Evolutionary conservation across 1,140 invertebrate species (phyloP).

Genomic region (Trypoxylus dichotomus): DNA sequence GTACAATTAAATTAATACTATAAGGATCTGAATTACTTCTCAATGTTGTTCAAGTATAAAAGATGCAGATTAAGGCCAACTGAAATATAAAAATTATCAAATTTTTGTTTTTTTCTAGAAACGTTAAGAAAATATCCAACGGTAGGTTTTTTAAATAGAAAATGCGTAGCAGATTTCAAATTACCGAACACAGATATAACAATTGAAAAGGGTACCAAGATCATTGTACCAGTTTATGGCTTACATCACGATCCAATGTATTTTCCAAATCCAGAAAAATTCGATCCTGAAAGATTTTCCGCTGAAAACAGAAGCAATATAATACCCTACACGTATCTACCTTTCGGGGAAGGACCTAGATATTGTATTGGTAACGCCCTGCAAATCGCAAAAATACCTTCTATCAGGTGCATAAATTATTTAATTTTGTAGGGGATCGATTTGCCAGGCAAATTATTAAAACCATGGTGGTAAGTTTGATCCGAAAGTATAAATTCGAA

Average conservation of each 20-base stretch:
- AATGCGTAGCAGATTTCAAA: not conserved
- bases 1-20: no score
- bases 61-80: no score
- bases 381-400: no score
- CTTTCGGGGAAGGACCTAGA: not conserved
- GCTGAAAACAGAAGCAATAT: not conserved
- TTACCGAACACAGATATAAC: not conserved
- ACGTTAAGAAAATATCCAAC: not conserved
- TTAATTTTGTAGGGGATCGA: not conserved
- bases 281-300: not conserved
- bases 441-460: not conserved
- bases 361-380: conserved; percentile 3
- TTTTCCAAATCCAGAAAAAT: not conserved
- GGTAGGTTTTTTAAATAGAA: not conserved
- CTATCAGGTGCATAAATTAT: no score
- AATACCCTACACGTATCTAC: not conserved
- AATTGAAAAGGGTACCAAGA: not conserved
- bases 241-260: not conserved
- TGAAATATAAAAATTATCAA: no score
- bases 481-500: not conserved
- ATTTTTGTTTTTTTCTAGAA: not conserved
- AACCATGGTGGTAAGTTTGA: not conserved
- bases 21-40: no score
- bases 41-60: no score
- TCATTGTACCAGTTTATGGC: not conserved